Conservation (phyloP, 2,797 vertebrate genomes). For the Microtus agrestis region DNA sequence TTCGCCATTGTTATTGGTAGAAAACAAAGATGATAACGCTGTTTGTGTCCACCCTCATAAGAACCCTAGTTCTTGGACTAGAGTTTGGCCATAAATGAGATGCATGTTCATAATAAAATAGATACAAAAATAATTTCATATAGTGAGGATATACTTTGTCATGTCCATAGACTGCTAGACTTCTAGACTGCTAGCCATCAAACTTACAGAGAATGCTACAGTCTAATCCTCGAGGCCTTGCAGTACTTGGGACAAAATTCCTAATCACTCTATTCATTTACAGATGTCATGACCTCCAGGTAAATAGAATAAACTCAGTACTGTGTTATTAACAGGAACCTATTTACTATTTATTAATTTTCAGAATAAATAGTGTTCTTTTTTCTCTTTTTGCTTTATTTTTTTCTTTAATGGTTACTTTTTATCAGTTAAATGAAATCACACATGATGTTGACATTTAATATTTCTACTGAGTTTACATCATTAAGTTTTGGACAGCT, state of each 20-base stretch:
- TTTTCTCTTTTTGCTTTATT: neutral
- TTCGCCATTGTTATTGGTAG: neutral
- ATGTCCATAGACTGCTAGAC: neutral
- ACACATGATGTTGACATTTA: neutral
- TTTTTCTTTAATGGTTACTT: neutral
- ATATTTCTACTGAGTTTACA: neutral
- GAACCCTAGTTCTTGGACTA: neutral
- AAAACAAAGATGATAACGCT: neutral
- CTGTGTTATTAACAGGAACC: constrained; percentile 9
- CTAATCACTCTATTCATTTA: neutral
- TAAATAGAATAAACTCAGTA: neutral
- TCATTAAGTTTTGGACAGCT: neutral
- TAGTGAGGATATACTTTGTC: neutral
- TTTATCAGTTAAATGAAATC: neutral
- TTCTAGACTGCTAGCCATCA: neutral
- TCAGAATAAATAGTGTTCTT: neutral
- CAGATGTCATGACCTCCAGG: neutral
- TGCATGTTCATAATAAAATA: neutral
- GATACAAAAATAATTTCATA: neutral
- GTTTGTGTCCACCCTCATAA: neutral
- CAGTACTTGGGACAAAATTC: neutral
- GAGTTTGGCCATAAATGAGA: neutral
- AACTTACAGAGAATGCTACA: neutral
- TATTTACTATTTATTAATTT: neutral
- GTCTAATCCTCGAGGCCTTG: neutral